A percentile compares a stretch with the other conserved stretches of the same genome.
Conservation (phyloP, 2,797 vertebrate species). For the Muscicapa comitata region DNA sequence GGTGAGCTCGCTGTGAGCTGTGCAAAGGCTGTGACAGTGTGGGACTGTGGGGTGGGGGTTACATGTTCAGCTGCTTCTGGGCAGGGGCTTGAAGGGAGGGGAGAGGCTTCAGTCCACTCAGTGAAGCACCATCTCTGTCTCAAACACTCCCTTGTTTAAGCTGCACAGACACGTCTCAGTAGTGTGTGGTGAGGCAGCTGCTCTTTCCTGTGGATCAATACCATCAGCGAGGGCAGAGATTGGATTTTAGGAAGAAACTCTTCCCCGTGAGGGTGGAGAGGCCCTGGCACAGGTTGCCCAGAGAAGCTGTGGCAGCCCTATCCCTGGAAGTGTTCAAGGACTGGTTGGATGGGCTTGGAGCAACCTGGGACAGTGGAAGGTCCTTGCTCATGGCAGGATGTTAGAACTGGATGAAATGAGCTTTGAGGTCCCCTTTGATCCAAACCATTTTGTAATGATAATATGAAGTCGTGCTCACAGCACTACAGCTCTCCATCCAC, state of each 20-base stretch:
- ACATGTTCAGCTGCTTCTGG: accelerated
- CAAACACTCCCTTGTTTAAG: background rate
- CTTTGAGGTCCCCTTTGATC: background rate
- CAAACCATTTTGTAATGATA: background rate
- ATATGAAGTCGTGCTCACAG: accelerated
- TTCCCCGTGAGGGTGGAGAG: accelerated
- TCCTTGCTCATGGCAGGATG: background rate
- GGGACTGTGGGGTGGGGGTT: background rate
- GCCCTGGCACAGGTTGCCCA: background rate
- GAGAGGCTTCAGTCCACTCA: accelerated
- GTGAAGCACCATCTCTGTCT: background rate
- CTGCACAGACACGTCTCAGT: too few species aligned
- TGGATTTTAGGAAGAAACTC: background rate
- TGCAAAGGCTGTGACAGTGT: background rate
- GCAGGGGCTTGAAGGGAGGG: too few species aligned
- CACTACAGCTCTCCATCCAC: accelerated
- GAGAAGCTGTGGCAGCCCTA: background rate
- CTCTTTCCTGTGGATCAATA: accelerated
- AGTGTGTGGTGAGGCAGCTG: accelerated
- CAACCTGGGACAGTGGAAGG: accelerated
- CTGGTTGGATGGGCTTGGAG: accelerated
- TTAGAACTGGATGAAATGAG: background rate
- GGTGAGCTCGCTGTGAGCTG: accelerated
- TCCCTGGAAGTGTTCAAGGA: background rate
- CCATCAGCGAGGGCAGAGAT: background rate